phyloP scores from a whole-genome alignment of 2,888 invertebrate species.

The Callyntrura sp. region DNA sequence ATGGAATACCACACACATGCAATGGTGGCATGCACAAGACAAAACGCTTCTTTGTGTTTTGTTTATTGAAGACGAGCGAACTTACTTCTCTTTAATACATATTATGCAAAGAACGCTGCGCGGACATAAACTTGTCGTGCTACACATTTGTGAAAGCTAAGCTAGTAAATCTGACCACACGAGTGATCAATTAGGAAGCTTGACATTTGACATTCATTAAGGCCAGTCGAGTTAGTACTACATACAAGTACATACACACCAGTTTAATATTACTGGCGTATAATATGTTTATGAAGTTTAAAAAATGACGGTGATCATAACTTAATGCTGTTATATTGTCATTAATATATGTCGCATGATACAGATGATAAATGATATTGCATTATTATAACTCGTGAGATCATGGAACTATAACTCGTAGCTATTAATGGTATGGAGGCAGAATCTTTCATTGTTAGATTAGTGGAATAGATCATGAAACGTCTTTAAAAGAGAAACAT shows the following conservation, averaged over 20 bases:
- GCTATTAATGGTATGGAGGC: too few relatives aligned
- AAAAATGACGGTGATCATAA: neutral
- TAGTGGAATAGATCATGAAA: too few relatives aligned
- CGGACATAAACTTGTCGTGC: too few relatives aligned
- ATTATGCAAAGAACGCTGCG: too few relatives aligned
- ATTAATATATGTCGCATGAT: neutral
- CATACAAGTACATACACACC: slow-evolving; percentile 55
- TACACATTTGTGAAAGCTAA: slow-evolving; percentile 16
- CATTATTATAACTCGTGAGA: slow-evolving; percentile 36
- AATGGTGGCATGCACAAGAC: neutral
- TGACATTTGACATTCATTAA: slow-evolving; percentile 70
- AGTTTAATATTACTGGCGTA: too few relatives aligned
- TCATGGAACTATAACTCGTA: slow-evolving; percentile 22
- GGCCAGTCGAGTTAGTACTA: too few relatives aligned
- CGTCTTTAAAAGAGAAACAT: too few relatives aligned
- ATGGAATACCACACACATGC: slow-evolving; percentile 29
- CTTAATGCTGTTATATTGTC: neutral
- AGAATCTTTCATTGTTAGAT: too few relatives aligned
- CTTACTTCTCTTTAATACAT: neutral
- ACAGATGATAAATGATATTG: neutral
- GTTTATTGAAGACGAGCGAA: neutral
- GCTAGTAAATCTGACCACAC: neutral
- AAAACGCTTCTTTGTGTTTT: slow-evolving; percentile 33
- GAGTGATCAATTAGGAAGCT: slow-evolving; percentile 71
- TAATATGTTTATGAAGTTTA: neutral